phyloP scores from a whole-genome alignment of 1,140 invertebrate genomes.

The Heliconius melpomene region DNA sequence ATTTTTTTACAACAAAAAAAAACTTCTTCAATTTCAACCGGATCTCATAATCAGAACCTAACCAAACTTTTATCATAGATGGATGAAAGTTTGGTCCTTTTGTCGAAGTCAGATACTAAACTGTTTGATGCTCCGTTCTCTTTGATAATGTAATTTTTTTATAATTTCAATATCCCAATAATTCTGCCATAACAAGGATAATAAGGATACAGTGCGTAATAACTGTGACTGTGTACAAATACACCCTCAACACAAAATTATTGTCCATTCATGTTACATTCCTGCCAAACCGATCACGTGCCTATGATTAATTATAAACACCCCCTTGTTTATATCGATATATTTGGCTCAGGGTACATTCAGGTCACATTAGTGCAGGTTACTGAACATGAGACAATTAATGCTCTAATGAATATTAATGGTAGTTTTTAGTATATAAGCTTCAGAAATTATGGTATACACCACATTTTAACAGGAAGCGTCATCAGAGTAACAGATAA shows the following conservation, averaged over 20 bases:
- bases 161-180: neutral
- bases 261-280: slow-evolving; percentile 12
- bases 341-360: slow-evolving; percentile 19
- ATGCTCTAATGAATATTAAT: slow-evolving; percentile 36
- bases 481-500: neutral
- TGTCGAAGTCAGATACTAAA: too few relatives aligned
- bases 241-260: neutral
- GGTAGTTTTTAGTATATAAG: slow-evolving; percentile 32
- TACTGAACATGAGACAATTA: slow-evolving; percentile 24
- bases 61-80: too few relatives aligned
- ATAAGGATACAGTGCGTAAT: neutral
- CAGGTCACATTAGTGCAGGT: slow-evolving; percentile 31
- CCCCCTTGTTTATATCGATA: slow-evolving; percentile 11
- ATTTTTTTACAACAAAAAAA: too few relatives aligned
- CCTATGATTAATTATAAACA: slow-evolving; percentile 11
- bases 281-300: slow-evolving; percentile 13
- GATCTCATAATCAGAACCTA: too few relatives aligned
- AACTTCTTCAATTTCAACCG: too few relatives aligned
- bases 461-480: neutral
- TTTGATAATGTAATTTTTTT: too few relatives aligned
- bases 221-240: neutral
- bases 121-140: too few relatives aligned
- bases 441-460: neutral
- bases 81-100: too few relatives aligned
- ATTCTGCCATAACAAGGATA: neutral